Evolutionary conservation across 1,140 invertebrate genomes (phyloP).

Genomic region (Bombus terrestris): DNA sequence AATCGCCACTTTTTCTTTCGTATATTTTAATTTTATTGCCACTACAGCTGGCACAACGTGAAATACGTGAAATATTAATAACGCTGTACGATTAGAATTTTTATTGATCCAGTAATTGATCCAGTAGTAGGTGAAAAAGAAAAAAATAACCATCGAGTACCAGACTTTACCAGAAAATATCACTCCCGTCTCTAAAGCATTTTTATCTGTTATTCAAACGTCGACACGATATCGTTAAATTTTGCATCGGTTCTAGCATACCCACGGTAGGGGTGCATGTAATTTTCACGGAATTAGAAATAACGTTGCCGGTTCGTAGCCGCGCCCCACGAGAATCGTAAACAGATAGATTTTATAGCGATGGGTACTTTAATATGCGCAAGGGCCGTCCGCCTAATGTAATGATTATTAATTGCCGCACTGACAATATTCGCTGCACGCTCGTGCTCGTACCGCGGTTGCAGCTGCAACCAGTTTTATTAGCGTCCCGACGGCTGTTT

Average conservation of each 20-base stretch:
- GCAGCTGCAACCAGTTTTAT: conserved; percentile 65
- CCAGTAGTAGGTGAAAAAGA: too few relatives aligned
- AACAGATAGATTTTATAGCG: conserved; percentile 62
- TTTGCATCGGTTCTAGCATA: too few relatives aligned
- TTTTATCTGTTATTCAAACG: too few relatives aligned
- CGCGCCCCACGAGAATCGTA: conserved; percentile 39
- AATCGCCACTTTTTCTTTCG: background rate
- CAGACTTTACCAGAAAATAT: too few relatives aligned
- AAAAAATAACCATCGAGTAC: rapidly evolving
- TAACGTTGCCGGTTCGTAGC: conserved; percentile 3
- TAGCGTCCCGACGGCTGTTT: conserved; percentile 54
- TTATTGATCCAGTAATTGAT: too few relatives aligned
- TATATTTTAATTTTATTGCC: background rate
- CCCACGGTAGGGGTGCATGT: background rate
- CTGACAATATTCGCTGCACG: conserved; percentile 63
- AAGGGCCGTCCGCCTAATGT: conserved; percentile 51
- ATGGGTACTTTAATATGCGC: conserved; percentile 50
- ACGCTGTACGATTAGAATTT: too few relatives aligned
- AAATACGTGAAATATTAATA: too few relatives aligned
- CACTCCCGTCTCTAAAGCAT: too few relatives aligned
- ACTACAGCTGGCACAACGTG: background rate
- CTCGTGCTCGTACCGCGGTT: conserved; percentile 4
- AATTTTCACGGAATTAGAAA: conserved; percentile 41
- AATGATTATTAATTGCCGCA: conserved; percentile 68
- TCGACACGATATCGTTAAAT: too few relatives aligned